phyloP scores from a whole-genome alignment of 2,797 vertebrate genomes.

The Sebastes kiyomatsui region DNA sequence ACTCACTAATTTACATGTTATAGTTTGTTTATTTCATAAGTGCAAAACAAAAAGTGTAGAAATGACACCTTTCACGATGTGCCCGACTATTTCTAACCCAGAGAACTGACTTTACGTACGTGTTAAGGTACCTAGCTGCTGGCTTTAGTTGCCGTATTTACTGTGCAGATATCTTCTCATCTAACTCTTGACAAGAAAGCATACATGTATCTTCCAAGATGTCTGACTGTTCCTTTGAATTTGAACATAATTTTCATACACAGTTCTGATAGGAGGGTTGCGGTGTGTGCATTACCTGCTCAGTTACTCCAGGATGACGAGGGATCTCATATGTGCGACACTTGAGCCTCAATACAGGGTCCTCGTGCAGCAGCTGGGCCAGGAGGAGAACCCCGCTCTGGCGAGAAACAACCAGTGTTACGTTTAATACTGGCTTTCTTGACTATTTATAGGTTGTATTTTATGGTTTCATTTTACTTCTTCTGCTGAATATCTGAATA shows the following conservation, averaged over 20 bases:
- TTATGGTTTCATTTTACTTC: neutral
- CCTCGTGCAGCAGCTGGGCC: slow-evolving; percentile 95
- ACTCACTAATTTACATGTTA: neutral
- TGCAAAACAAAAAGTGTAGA: too few species aligned
- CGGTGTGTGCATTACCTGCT: slow-evolving; percentile 86
- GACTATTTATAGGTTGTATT: neutral
- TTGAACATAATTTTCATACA: neutral
- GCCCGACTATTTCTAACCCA: neutral
- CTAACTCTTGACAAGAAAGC: neutral
- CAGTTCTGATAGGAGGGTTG: neutral
- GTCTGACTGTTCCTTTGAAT: neutral
- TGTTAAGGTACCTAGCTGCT: neutral
- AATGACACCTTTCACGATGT: neutral
- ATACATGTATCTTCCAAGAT: neutral
- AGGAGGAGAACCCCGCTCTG: slow-evolving; percentile 95
- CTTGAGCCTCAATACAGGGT: slow-evolving; percentile 92
- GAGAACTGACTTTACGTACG: neutral
- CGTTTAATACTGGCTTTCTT: neutral
- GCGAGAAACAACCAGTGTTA: neutral
- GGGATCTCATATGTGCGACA: slow-evolving; percentile 98
- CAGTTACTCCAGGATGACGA: slow-evolving; percentile 93
- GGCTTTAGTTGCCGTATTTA: neutral
- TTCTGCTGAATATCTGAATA: neutral
- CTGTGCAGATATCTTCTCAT: neutral
- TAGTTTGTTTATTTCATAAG: neutral